Base-by-base conservation (phyloP, 1,140 invertebrate genomes). In the Diprion similis region DNA sequence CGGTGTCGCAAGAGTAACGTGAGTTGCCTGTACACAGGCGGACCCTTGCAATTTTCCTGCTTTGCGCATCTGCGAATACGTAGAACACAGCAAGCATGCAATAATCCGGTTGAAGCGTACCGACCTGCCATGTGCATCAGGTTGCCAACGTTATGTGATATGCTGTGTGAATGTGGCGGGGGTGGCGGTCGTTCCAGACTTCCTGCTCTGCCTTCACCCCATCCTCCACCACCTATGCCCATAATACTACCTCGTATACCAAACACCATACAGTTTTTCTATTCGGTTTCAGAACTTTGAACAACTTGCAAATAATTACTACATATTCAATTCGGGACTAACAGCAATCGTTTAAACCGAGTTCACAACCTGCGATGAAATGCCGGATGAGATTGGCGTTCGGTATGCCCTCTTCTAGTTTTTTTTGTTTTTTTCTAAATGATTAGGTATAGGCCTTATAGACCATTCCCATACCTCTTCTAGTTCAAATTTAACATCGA, bases 111-210 rank as follows among this genome's bases (percentile, higher is more conserved):
- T 46, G 64, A 51, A 74, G 51, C 15, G 45, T 70, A 88, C 87
- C 82, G 86, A 93, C 92, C 92, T 92, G 95, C 95, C 92, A 94
- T 95, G 83, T 96, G 94, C 88, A 97, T 92, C 81, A 97, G 90
- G 86, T 94, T 94, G 77, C 93, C 93, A 76, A 95, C 92, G 83
- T 92, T 92, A 83, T 92, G 92, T 78, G 90, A 89, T 78, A 89
- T 88, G 85, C 88, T 90, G 87, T 89, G 89, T 81, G 90, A 92
- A 85, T 89, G 90, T 75, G 91, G 91, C 73, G 90, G 92, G 76
- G 92, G 92, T 73, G 92, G 92, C 75, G 92, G 92, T 76, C 91
- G 89, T 81, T 92, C 91, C 84, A 91, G 88, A 77, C 89, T 91
- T 88, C 91, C 90, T 82, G 90, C 83, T 81, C 89, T 85, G 77